Base-by-base conservation (phyloP, 2,888 invertebrate genomes). In the Scaptomyza parva region DNA sequence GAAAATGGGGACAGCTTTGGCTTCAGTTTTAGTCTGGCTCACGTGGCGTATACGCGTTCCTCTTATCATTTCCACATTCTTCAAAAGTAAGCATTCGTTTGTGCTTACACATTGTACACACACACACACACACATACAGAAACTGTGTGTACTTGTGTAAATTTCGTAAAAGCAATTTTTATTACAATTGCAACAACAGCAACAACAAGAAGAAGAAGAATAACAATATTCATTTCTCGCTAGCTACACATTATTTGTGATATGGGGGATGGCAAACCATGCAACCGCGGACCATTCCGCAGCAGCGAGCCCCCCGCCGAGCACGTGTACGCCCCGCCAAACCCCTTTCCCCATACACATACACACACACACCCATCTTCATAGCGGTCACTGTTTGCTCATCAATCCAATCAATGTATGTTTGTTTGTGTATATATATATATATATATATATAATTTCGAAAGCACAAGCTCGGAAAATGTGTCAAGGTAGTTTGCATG, bases 401-500 rank as follows among this genome's bases (percentile, higher is more conserved):
- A 37, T 40, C 22, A 62, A n/a, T n/a, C 8, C 63, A 51, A 53
- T 63, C 68, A 37, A 57, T 63, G 50, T 73, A 2, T 35, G 40
- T 68, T 68, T 74, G 58, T 50, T 40, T 63, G 3, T 35, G 35
- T 14, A 35, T 35, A 9, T 1, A n/a, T n/a, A n/a, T n/a, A n/a
- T 37, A 61, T 55, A 47, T 51, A 63, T 57, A 62, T 61, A 45
- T 52, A 35, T 52, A 30, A 76, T 73, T 76, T 76, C 74, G 61
- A 70, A 76, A 76, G 73, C 58, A 45, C 41, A 51, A 62, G 50
- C 64, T 45, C 30, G 33, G 14, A 64, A 83, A 72, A 82, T 87
- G 55, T 83, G 83, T 83, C 83, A 83, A 83, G 83, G 83, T 85
- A 74, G 76, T 82, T 85, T 76, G 86, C 78, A 74, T 83, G 78